Evolutionary conservation across 2,797 vertebrate genomes (phyloP).

Genomic region (Crypturellus tataupa): DNA sequence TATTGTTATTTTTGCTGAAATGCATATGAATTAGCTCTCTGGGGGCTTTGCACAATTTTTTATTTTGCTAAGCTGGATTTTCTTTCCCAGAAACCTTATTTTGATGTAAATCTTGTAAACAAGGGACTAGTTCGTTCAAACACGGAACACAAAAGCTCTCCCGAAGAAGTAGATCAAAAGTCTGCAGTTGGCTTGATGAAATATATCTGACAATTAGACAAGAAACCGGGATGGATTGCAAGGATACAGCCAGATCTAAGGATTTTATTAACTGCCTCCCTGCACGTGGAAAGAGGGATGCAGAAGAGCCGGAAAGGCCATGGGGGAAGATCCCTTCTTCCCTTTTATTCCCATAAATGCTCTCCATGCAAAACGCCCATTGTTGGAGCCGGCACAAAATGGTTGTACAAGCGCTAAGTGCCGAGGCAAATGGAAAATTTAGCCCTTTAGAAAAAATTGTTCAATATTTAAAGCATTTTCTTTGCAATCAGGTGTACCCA

Average conservation of each 20-base stretch:
- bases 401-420: not conserved
- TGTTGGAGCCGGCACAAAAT: not conserved
- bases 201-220: constrained; percentile 38
- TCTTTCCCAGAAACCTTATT: constrained; percentile 60
- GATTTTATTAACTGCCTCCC: constrained; percentile 63
- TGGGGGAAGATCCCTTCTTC: not conserved
- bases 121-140: constrained; percentile 21
- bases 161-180: constrained; percentile 50
- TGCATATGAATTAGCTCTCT: too few relatives aligned
- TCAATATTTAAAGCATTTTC: constrained; percentile 77
- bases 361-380: not conserved
- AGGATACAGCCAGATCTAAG: not conserved
- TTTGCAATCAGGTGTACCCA: constrained; percentile 74
- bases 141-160: constrained; percentile 49
- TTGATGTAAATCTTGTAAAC: constrained; percentile 70
- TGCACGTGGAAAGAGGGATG: constrained; percentile 44
- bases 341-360: constrained; percentile 34
- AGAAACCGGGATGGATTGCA: not conserved
- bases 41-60: not conserved
- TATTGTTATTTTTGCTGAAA: too few relatives aligned
- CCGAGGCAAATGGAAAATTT: not conserved
- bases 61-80: constrained; percentile 66
- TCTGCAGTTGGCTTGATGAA: constrained; percentile 50
- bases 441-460: constrained; percentile 23
- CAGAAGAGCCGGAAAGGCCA: not conserved